Evolutionary conservation across 2,888 invertebrate species (phyloP).

Genomic region (Nephrotoma flavescens): DNA sequence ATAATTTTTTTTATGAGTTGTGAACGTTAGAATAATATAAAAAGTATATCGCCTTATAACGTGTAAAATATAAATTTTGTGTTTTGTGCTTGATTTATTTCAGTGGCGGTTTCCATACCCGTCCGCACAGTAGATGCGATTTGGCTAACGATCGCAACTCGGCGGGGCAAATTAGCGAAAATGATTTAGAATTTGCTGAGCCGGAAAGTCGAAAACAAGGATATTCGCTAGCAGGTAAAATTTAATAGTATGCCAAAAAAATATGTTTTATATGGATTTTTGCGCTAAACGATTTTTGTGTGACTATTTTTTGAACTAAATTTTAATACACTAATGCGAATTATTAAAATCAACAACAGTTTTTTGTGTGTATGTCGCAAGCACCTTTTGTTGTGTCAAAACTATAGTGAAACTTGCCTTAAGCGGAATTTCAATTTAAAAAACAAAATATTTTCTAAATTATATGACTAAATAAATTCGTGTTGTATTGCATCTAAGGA

Average conservation of each 20-base stretch:
- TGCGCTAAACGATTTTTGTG: background rate
- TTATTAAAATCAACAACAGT: background rate
- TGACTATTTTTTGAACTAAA: background rate
- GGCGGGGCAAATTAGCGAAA: constrained; percentile 15
- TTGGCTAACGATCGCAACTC: constrained; percentile 18
- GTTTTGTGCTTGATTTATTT: constrained; percentile 7
- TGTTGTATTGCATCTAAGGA: no score
- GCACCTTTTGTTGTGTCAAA: background rate
- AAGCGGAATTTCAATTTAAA: background rate
- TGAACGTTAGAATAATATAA: background rate
- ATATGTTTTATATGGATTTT: background rate
- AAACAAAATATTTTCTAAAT: no score
- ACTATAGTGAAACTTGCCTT: background rate
- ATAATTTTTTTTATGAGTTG: background rate
- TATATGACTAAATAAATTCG: no score
- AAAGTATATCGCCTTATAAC: background rate
- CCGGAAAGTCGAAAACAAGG: constrained; percentile 1
- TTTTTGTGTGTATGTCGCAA: background rate
- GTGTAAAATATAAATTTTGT: background rate
- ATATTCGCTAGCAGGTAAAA: constrained; percentile 2
- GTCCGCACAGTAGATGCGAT: constrained; percentile 18
- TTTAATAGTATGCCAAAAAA: background rate
- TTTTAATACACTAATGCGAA: background rate
- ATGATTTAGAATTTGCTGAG: constrained; percentile 1
- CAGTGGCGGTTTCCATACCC: constrained; percentile 16